Evolutionary conservation across 2,888 invertebrate species (phyloP).

Genomic region (Serrognathus titanus): DNA sequence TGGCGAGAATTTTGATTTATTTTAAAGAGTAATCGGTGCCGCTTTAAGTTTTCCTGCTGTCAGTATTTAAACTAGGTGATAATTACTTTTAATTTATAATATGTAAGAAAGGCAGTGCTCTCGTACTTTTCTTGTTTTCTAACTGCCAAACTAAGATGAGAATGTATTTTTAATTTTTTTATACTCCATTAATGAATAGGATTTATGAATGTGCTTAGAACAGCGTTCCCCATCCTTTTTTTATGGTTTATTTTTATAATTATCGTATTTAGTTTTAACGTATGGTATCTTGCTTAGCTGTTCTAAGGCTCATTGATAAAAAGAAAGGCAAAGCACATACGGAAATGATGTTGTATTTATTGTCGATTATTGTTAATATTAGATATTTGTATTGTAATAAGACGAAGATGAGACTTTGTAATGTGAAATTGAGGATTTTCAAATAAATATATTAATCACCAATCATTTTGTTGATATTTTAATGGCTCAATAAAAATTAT

Average conservation of each 20-base stretch:
- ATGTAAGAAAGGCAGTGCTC: background rate
- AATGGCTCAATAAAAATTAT: no score
- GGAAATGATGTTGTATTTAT: slow-evolving; percentile 15
- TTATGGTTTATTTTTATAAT: background rate
- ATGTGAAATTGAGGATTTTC: slow-evolving; percentile 13
- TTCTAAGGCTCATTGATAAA: background rate
- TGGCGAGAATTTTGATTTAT: background rate
- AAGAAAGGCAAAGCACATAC: slow-evolving; percentile 1
- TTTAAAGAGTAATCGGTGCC: background rate
- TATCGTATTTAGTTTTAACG: background rate
- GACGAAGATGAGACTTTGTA: slow-evolving; percentile 7
- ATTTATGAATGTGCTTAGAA: background rate
- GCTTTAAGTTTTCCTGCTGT: slow-evolving; percentile 27
- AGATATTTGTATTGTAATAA: slow-evolving; percentile 10
- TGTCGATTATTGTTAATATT: slow-evolving; percentile 17
- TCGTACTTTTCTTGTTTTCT: background rate
- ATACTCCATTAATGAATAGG: slow-evolving; percentile 7
- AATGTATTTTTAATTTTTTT: slow-evolving; percentile 20
- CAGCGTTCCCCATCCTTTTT: background rate
- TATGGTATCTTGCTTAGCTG: background rate
- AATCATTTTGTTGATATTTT: background rate
- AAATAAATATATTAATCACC: slow-evolving; percentile 12
- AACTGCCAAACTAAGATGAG: background rate
- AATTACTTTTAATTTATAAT: background rate
- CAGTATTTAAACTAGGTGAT: slow-evolving; percentile 21